Evolutionary conservation across 2,888 invertebrate genomes (phyloP).

Genomic region (Zeuzera pyrina): DNA sequence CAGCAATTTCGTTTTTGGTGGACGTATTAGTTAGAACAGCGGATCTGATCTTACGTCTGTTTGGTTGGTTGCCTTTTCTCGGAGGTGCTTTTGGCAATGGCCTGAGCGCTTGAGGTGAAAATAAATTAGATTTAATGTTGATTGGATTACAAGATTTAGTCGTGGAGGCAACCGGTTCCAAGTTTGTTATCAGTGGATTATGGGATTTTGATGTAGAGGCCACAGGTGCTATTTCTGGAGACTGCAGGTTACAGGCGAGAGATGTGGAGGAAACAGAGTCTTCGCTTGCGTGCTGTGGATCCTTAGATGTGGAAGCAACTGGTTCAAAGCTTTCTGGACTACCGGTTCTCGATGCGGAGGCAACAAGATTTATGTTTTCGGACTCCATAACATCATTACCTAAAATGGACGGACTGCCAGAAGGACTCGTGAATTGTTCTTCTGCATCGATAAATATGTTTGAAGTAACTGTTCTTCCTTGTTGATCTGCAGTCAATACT

Average conservation of each 20-base stretch:
- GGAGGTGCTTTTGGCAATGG: conserved; percentile 20
- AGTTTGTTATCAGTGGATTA: background rate
- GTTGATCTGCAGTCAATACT: too few relatives aligned
- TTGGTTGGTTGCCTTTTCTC: conserved; percentile 19
- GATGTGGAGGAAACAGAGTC: background rate
- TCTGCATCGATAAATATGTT: too few relatives aligned
- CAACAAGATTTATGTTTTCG: too few relatives aligned
- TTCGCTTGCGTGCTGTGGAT: too few relatives aligned
- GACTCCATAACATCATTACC: too few relatives aligned
- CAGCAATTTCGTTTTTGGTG: conserved; percentile 21
- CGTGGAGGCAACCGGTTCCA: background rate
- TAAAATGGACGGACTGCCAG: too few relatives aligned
- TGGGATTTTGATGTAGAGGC: background rate
- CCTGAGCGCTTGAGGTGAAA: conserved; percentile 7
- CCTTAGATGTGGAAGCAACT: background rate
- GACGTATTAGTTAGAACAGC: conserved; percentile 24
- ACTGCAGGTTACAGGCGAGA: background rate
- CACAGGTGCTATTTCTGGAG: background rate
- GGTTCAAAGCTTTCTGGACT: background rate
- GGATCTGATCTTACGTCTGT: conserved; percentile 22
- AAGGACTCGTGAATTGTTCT: too few relatives aligned
- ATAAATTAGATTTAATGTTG: background rate
- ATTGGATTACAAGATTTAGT: background rate
- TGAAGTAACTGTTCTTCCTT: too few relatives aligned
- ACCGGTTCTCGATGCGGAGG: background rate